Conservation (phyloP, 2,797 vertebrate genomes). For the Acropternis orthonyx region DNA sequence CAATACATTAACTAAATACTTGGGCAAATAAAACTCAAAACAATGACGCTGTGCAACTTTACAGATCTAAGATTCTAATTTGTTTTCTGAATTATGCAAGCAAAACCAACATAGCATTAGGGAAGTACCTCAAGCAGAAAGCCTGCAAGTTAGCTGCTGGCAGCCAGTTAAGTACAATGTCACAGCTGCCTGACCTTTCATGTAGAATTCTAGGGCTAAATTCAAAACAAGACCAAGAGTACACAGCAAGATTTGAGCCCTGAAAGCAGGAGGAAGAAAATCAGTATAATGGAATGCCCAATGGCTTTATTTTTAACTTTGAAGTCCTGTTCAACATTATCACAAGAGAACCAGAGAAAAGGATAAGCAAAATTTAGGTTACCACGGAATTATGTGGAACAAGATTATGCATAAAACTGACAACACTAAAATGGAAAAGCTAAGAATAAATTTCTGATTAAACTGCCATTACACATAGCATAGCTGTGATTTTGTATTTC, state of each 20-base stretch:
- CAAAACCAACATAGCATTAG: neutral
- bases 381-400: neutral
- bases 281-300: neutral
- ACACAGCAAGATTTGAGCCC: neutral
- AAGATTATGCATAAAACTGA: constrained; percentile 1
- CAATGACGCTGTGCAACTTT: neutral
- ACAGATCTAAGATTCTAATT: neutral
- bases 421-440: neutral
- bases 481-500: neutral
- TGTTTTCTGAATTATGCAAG: neutral
- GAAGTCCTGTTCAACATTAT: neutral
- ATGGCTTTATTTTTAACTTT: neutral
- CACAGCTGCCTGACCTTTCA: neutral
- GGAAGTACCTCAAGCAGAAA: neutral
- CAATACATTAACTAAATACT: neutral
- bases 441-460: neutral
- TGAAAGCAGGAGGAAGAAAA: neutral
- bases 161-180: neutral
- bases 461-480: neutral
- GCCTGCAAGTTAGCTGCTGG: neutral
- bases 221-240: neutral
- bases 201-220: neutral
- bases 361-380: constrained; percentile 20
- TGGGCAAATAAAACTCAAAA: neutral
- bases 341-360: neutral